These are phyloP conservation scores for Drosophila testacea DNA, from an alignment of 2,888 invertebrate species.

Conservation along the genomic window DNA sequence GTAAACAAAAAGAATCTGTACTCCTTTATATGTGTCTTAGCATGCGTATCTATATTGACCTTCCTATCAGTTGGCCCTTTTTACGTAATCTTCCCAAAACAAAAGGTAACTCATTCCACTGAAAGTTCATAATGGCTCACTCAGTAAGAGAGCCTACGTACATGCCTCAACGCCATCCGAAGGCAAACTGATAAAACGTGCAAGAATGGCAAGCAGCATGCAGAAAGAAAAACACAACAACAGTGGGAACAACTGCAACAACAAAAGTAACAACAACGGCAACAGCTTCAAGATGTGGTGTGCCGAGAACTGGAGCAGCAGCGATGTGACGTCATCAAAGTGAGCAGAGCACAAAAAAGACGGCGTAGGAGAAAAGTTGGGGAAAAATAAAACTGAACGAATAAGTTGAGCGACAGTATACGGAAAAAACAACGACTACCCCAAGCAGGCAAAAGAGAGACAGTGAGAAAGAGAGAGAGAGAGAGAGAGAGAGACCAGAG, in stretches of 20 bases:
- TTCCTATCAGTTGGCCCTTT: constrained; percentile 23
- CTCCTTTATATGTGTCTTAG: not conserved
- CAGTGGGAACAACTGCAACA: constrained; percentile 13
- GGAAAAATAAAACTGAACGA: constrained; percentile 80
- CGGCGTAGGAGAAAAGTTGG: constrained; percentile 55
- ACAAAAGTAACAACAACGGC: constrained; percentile 26
- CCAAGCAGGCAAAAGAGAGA: constrained; percentile 33
- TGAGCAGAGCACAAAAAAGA: constrained; percentile 36
- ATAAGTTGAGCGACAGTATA: constrained; percentile 42
- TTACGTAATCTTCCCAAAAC: constrained; percentile 45
- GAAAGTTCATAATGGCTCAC: constrained; percentile 25
- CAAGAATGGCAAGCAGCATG: constrained; percentile 62
- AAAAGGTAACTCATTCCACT: not conserved
- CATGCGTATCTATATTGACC: constrained; percentile 6
- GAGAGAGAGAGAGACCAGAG: constrained; percentile 22
- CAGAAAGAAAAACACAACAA: constrained; percentile 34
- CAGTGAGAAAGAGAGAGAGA: constrained; percentile 23
- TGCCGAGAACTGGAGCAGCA: constrained; percentile 75
- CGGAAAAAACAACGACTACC: constrained; percentile 42
- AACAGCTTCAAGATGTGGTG: constrained; percentile 52
- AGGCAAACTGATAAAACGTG: constrained; percentile 80
- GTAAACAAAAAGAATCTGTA: not conserved
- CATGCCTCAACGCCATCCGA: constrained; percentile 68
- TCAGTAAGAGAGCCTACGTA: constrained; percentile 50
- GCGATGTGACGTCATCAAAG: constrained; percentile 67